These are phyloP conservation scores for Drosophila suboccidentalis DNA, from an alignment of 2,888 invertebrate genomes.

Conservation along the genomic window DNA sequence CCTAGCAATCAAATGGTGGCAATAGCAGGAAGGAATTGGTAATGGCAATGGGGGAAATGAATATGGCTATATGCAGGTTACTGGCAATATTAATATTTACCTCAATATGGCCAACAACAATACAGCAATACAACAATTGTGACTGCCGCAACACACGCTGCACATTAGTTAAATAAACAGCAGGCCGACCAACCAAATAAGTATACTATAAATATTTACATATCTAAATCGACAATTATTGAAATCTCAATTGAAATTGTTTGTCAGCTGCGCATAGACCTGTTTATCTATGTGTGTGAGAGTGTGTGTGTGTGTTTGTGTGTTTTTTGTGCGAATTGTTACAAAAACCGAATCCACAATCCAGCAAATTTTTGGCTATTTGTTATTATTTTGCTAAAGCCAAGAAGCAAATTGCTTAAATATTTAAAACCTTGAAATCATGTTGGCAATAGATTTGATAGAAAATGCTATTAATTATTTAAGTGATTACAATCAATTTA, in stretches of 20 bases:
- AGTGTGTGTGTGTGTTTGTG: conserved; percentile 7
- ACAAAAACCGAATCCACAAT: conserved; percentile 39
- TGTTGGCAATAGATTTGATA: background rate
- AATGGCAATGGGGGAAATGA: conserved; percentile 6
- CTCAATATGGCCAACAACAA: conserved; percentile 16
- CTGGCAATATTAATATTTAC: conserved; percentile 50
- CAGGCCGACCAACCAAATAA: conserved; percentile 44
- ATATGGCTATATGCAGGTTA: conserved; percentile 35
- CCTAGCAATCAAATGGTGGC: conserved; percentile 12
- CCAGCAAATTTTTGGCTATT: conserved; percentile 24
- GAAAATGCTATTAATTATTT: background rate
- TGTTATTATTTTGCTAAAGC: conserved; percentile 28
- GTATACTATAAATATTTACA: conserved; percentile 81
- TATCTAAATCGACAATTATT: conserved; percentile 83
- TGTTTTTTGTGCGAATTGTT: conserved; percentile 14
- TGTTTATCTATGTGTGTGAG: conserved; percentile 13
- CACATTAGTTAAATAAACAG: conserved; percentile 80
- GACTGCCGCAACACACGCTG: conserved; percentile 32
- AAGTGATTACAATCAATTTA: background rate
- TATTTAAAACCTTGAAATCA: conserved; percentile 13
- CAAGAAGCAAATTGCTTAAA: conserved; percentile 31
- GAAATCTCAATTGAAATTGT: conserved; percentile 82
- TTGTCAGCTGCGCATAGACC: conserved; percentile 49
- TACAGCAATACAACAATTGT: conserved; percentile 3
- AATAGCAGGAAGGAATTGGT: conserved; percentile 1